These are phyloP conservation scores for Hemicrepidius hirtus DNA, from an alignment of 2,888 invertebrate species.

Conservation along the genomic window DNA sequence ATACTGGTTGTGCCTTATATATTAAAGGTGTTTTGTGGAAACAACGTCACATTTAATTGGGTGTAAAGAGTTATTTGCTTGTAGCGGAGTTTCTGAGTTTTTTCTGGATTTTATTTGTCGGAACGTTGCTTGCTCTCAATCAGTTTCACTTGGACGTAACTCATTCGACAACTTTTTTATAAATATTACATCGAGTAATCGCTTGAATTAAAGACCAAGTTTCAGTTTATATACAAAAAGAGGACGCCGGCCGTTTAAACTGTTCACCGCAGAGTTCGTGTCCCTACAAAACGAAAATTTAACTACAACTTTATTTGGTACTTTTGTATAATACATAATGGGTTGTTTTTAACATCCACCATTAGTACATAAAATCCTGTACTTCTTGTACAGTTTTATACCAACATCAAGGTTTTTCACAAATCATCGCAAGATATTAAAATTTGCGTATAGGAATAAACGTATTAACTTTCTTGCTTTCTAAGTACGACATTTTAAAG, in stretches of 20 bases:
- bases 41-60: conserved; percentile 59
- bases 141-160: conserved; percentile 25
- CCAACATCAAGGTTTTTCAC: no score
- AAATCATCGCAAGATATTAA: background rate
- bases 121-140: conserved; percentile 37
- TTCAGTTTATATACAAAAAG: conserved; percentile 15
- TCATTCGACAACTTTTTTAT: conserved; percentile 36
- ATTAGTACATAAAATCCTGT: no score
- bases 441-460: no score
- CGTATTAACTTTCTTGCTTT: conserved; percentile 25
- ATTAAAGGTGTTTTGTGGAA: conserved; percentile 57
- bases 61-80: conserved; percentile 60
- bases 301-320: background rate
- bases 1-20: conserved; percentile 55
- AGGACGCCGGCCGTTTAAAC: conserved; percentile 2
- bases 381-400: no score
- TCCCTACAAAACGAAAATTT: background rate
- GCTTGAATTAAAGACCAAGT: conserved; percentile 19
- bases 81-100: conserved; percentile 49
- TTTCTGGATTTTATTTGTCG: conserved; percentile 46
- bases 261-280: conserved; percentile 15
- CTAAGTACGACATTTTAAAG: conserved; percentile 9
- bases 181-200: conserved; percentile 25
- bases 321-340: no score
- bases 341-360: no score